A percentile compares a stretch with the other conserved stretches of the same genome.
Conservation (phyloP, 2,888 invertebrate genomes). For the Lomographa bimaculata region DNA sequence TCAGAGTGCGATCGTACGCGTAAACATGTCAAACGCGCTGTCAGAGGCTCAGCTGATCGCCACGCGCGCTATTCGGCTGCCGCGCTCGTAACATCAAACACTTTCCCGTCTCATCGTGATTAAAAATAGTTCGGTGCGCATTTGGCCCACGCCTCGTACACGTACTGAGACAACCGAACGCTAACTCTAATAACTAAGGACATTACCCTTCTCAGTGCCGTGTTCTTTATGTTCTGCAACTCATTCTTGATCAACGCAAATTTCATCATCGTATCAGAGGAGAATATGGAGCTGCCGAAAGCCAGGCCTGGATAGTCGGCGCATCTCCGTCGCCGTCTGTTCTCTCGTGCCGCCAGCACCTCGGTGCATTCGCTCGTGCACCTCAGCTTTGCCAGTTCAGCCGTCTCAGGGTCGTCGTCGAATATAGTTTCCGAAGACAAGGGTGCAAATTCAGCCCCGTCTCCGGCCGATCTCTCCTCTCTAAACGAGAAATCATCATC, state of each 20-base stretch:
- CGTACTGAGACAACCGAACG: constrained; percentile 58
- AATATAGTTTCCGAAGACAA: constrained; percentile 57
- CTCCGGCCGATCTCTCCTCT: constrained; percentile 72
- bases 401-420: constrained; percentile 90
- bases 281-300: constrained; percentile 95
- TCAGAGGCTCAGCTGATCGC: constrained; percentile 80
- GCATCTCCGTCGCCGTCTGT: constrained; percentile 89
- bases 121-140: constrained; percentile 79
- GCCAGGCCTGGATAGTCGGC: constrained; percentile 96
- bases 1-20: constrained; percentile 49
- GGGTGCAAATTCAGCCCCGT: constrained; percentile 70
- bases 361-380: constrained; percentile 96
- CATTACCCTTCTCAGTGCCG: constrained; percentile 97
- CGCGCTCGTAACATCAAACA: constrained; percentile 53
- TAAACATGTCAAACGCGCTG: constrained; percentile 78
- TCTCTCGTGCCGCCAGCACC: constrained; percentile 93
- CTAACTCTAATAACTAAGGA: constrained; percentile 77
- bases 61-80: constrained; percentile 55
- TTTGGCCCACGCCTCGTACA: constrained; percentile 67
- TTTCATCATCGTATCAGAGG: constrained; percentile 98
- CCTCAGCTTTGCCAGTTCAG: constrained; percentile 91
- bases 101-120: constrained; percentile 60
- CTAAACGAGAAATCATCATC: constrained; percentile 74
- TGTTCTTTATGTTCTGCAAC: constrained; percentile 98
- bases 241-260: constrained; percentile 98